Evolutionary conservation across 2,888 invertebrate species (phyloP).

Genomic region (Amblyjoppa fuscipennis): DNA sequence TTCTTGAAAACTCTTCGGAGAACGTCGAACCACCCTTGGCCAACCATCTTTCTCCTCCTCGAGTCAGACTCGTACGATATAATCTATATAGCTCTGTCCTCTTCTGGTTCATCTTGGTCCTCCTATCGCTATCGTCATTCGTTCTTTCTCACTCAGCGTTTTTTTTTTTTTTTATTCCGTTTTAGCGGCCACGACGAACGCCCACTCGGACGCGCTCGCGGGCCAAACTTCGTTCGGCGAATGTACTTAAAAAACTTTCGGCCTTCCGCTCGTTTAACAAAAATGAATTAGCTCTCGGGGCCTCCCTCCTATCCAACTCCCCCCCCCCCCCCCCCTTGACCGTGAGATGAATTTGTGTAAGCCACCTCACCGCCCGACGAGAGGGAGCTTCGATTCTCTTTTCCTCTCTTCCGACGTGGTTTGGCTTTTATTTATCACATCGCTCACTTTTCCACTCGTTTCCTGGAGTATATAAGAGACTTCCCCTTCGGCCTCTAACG

Average conservation of each 20-base stretch:
- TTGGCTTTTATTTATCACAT: slow-evolving; percentile 49
- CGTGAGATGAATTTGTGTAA: slow-evolving; percentile 80
- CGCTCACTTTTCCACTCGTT: slow-evolving; percentile 53
- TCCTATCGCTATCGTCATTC: slow-evolving; percentile 39
- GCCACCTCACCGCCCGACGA: slow-evolving; percentile 62
- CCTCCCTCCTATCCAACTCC: not conserved
- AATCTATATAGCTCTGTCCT: slow-evolving; percentile 34
- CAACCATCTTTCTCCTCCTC: slow-evolving; percentile 18
- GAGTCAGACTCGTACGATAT: slow-evolving; percentile 10
- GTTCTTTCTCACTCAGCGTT: slow-evolving; percentile 15
- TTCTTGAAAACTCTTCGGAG: slow-evolving; percentile 72
- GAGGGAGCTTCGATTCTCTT: slow-evolving; percentile 63
- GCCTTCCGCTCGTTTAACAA: slow-evolving; percentile 80
- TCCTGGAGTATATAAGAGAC: slow-evolving; percentile 42
- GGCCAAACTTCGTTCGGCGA: slow-evolving; percentile 66
- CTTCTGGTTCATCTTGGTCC: slow-evolving; percentile 23
- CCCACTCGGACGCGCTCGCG: slow-evolving; percentile 46
- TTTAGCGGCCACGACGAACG: slow-evolving; percentile 2
- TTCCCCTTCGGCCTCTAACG: slow-evolving; percentile 51
- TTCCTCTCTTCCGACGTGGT: slow-evolving; percentile 55
- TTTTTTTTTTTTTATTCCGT: slow-evolving; percentile 12
- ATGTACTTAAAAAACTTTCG: slow-evolving; percentile 81
- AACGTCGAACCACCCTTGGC: slow-evolving; percentile 28
- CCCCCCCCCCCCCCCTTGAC: slow-evolving; percentile 53
- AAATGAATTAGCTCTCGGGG: slow-evolving; percentile 80